Conservation (phyloP, 2,797 vertebrate species). For the Sebastes oblongus region DNA sequence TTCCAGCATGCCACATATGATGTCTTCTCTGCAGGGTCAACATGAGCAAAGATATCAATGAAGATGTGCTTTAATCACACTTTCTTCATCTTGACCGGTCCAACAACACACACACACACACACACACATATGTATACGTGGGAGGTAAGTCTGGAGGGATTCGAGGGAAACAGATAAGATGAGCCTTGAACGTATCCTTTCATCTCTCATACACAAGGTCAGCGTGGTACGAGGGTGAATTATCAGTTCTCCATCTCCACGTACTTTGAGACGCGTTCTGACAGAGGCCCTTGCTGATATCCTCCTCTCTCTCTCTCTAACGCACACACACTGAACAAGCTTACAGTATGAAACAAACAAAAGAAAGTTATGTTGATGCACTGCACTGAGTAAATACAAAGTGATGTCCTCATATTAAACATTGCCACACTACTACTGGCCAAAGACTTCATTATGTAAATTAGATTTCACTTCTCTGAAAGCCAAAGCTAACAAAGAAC, state of each 20-base stretch:
- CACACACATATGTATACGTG: slow-evolving; percentile 3
- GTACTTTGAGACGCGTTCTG: slow-evolving; percentile 36
- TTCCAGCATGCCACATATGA: neutral
- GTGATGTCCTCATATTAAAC: neutral
- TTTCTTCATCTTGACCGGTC: neutral
- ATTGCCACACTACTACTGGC: neutral
- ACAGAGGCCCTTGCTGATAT: slow-evolving; percentile 7
- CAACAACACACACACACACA: neutral
- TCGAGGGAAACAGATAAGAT: slow-evolving; percentile 31
- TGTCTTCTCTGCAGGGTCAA: slow-evolving; percentile 10
- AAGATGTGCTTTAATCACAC: neutral
- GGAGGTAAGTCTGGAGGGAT: slow-evolving; percentile 17
- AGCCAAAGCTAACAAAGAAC: neutral
- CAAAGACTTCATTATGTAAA: neutral
- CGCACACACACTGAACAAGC: neutral
- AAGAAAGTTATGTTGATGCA: neutral
- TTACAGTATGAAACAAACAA: neutral
- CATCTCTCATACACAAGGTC: slow-evolving; percentile 11
- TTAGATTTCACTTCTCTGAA: neutral
- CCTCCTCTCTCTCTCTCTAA: neutral
- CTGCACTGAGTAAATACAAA: neutral
- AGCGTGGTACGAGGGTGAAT: neutral
- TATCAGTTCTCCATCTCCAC: slow-evolving; percentile 36
- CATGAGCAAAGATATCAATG: neutral
- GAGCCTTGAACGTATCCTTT: slow-evolving; percentile 13